A percentile compares a stretch with the other conserved stretches of the same genome.
Evolutionary conservation across 2,797 vertebrate species (phyloP).

Genomic region (Pantherophis vulpinus): DNA sequence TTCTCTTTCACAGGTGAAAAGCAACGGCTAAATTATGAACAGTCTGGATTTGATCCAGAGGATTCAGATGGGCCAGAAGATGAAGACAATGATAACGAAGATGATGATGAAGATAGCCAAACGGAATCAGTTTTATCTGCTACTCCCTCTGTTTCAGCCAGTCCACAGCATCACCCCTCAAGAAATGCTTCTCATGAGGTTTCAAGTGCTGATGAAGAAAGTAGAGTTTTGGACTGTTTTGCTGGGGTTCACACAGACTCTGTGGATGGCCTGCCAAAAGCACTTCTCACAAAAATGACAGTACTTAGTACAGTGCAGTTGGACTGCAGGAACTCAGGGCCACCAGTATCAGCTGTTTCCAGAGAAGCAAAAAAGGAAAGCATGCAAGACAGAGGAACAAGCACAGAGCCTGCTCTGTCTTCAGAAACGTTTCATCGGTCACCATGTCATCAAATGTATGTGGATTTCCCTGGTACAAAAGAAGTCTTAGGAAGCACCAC

Average conservation of each 20-base stretch:
- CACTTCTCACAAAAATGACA: constrained; percentile 92
- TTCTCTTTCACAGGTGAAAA: constrained; percentile 81
- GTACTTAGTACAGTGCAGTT: constrained; percentile 70
- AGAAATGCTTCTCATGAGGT: constrained; percentile 67
- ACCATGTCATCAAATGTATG: constrained; percentile 88
- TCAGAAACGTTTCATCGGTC: constrained; percentile 77
- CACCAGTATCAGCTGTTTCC: constrained; percentile 12
- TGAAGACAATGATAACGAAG: constrained; percentile 93
- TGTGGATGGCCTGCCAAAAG: constrained; percentile 82
- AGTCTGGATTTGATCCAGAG: constrained; percentile 88
- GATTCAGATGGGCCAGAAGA: constrained; percentile 92
- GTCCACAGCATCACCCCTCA: constrained; percentile 86
- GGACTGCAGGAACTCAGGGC: constrained; percentile 34
- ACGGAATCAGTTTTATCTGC: constrained; percentile 90
- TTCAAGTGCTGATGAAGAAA: constrained; percentile 64
- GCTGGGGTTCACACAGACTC: constrained; percentile 71
- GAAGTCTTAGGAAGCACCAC: constrained; percentile 70
- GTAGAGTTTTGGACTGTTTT: constrained; percentile 62
- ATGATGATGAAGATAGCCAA: constrained; percentile 97
- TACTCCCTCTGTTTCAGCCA: constrained; percentile 89
- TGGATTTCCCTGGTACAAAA: constrained; percentile 85
- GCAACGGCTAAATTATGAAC: constrained; percentile 80
- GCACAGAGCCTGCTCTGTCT: not conserved
- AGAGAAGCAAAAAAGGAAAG: constrained; percentile 35
- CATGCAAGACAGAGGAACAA: constrained; percentile 2